phyloP scores from a whole-genome alignment of 2,113 vertebrate species.

The Dunckerocampus dactyliophorus region DNA sequence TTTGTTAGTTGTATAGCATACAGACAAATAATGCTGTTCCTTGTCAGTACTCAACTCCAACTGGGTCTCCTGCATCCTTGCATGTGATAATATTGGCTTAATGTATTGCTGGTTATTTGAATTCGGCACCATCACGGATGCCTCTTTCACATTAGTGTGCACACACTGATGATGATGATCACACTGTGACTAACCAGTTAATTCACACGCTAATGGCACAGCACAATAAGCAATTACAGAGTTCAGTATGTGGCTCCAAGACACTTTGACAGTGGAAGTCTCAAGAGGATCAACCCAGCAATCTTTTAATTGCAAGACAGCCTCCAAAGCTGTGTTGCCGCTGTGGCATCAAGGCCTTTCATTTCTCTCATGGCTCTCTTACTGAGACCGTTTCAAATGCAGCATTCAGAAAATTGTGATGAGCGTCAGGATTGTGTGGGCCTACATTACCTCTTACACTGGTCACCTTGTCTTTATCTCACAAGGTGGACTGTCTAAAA shows the following conservation, averaged over 20 bases:
- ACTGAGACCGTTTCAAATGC: not conserved
- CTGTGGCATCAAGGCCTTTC: not conserved
- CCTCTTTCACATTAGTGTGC: not conserved
- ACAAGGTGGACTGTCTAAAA: conserved; percentile 8
- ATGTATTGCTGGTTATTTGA: not conserved
- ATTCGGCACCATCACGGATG: not conserved
- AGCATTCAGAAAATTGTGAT: not conserved
- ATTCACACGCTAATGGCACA: conserved; percentile 7
- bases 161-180: not conserved
- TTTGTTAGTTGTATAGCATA: not conserved
- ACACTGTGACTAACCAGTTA: not conserved
- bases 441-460: not conserved
- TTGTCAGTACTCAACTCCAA: not conserved
- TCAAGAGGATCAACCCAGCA: not conserved
- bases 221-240: not conserved
- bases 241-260: conserved; percentile 1
- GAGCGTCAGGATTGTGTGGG: not conserved
- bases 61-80: not conserved
- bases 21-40: not conserved
- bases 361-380: not conserved
- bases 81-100: not conserved
- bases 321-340: not conserved
- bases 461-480: conserved; percentile 7
- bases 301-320: conserved; percentile 5
- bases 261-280: conserved; percentile 1